Evolutionary conservation across 2,888 invertebrate species (phyloP), one percentile per base, ranked within the genome.

Genomic region (Stenotaenia linearis): DNA sequence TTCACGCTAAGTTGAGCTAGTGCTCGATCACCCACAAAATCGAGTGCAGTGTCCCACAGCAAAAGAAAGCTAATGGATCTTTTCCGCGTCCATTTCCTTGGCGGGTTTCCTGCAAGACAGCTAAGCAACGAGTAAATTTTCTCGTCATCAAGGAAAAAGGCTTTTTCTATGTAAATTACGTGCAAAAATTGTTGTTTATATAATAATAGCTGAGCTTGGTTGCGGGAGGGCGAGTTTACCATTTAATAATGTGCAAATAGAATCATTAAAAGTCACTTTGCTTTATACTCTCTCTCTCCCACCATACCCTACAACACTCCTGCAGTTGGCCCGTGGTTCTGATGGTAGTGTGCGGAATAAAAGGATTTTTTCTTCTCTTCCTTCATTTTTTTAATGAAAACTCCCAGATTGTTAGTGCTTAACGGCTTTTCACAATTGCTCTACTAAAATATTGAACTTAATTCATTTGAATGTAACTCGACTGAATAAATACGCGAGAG

Each of bases 41-140:
- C 61, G 61, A 61, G 61, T 61, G 61, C 61, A 61, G 61, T 61
- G 61, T 61, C 61, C 61, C 61, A 61, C 61, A 61, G 25, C 61
- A 23, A 61, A 61, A 61, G 61, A 61, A 61, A 10, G 61, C 61
- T 61, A 61, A 61, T 61, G 61, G 61, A 61, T 61, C 61, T 61
- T 61, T 61, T 61, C 25, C 61, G 25, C 61, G 61, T 61, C 61
- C 25, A 61, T 61, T 61, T 61, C 61, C 61, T 61, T 25, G 25
- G 61, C 12, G 61, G 9, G 25, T 61, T 61, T 61, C 61, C 61
- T 61, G 25, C 5, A 25, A 61, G 25, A 61, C 25, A 61, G n/a
- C n/a, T n/a, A n/a, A 18, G 45, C 61, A 6, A 61, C 23, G 23
- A 25, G 61, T 61, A 25, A 25, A 61, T 61, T 61, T 61, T 61